phyloP scores from a whole-genome alignment of 2,113 vertebrate genomes.

The Octodon degus region DNA sequence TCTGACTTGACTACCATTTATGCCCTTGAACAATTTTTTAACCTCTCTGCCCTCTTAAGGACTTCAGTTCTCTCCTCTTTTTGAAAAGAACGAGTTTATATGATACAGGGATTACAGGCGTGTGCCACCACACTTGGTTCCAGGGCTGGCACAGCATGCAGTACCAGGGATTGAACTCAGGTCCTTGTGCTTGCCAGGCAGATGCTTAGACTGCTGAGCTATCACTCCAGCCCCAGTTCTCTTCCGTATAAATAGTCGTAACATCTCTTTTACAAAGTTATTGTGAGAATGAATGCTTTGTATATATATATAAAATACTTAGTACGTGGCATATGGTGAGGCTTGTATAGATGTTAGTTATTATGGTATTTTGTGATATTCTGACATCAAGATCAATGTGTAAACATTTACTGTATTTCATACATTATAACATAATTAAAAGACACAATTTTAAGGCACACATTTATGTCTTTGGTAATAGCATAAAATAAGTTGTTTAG shows the following conservation, averaged over 20 bases:
- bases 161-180: no score
- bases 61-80: background rate
- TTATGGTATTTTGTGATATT: background rate
- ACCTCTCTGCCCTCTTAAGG: background rate
- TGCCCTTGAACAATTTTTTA: background rate
- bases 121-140: no score
- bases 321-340: background rate
- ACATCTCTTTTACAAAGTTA: background rate
- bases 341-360: background rate
- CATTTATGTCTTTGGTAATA: background rate
- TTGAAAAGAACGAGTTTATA: no score
- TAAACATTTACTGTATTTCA: background rate
- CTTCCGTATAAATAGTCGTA: slow-evolving; percentile 7
- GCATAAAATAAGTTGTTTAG: background rate
- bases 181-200: no score
- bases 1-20: background rate
- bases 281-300: background rate
- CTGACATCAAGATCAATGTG: background rate
- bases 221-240: no score
- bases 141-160: no score
- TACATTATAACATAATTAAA: background rate
- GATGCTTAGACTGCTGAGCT: no score
- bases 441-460: background rate
- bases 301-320: background rate
- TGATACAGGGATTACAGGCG: no score